A percentile compares a stretch with the other conserved stretches of the same genome.
phyloP scores from a whole-genome alignment of 2,888 invertebrate species.

The Tiliacea aurago region DNA sequence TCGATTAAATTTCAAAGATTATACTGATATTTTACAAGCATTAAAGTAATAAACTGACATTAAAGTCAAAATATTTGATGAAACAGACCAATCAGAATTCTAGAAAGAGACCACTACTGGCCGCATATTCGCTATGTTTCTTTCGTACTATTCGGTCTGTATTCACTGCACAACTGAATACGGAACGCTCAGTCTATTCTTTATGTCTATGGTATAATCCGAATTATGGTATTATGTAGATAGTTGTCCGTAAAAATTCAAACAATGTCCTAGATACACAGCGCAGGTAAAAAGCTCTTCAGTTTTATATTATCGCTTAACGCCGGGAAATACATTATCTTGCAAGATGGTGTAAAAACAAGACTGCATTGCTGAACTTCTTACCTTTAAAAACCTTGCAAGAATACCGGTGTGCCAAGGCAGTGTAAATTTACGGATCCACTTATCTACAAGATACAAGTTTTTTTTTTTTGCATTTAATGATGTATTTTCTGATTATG shows the following conservation, averaged over 20 bases:
- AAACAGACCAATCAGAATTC: no score
- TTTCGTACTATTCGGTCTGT: no score
- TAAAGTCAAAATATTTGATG: no score
- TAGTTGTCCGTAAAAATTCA: background rate
- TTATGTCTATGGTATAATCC: background rate
- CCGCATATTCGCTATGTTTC: no score
- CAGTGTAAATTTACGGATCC: background rate
- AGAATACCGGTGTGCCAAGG: background rate
- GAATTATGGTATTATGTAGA: background rate
- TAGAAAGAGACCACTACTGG: no score
- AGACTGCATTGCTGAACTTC: conserved; percentile 16
- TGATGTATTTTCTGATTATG: background rate
- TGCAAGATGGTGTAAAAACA: conserved; percentile 20
- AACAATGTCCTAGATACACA: conserved; percentile 8
- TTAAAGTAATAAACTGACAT: no score
- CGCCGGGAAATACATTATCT: conserved; percentile 22
- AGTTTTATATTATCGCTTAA: conserved; percentile 19
- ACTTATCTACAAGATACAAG: conserved; percentile 2
- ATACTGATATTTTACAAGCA: no score
- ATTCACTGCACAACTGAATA: no score
- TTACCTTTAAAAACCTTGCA: background rate
- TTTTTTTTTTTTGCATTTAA: background rate
- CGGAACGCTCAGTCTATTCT: no score
- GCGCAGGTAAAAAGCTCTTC: conserved; percentile 17
- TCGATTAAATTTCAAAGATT: no score